Percentiles rank a stretch among this genome's conserved stretches.
These are phyloP conservation scores for Hippocampus zosterae DNA, from an alignment of 2,113 vertebrate species.

Conservation along the genomic window DNA sequence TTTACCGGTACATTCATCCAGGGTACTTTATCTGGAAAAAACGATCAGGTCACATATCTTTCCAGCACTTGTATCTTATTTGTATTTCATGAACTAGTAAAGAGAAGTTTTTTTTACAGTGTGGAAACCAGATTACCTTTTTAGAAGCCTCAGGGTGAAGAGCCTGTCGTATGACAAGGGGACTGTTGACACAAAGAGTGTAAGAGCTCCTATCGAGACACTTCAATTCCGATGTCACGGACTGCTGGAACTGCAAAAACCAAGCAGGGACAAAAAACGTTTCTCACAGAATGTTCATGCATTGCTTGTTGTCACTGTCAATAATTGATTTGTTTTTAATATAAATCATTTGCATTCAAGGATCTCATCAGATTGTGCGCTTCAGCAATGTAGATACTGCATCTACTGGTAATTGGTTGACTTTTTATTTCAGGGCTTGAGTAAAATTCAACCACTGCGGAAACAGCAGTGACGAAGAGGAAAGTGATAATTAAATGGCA, in stretches of 20 bases:
- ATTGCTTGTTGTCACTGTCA: background rate
- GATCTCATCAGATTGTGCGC: background rate
- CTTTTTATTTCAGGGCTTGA: background rate
- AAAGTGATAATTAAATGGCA: conserved; percentile 3
- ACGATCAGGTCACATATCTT: background rate
- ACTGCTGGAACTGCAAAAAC: conserved; percentile 81
- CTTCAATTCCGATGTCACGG: conserved; percentile 84
- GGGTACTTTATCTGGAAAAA: background rate
- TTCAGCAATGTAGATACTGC: background rate
- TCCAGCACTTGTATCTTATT: background rate
- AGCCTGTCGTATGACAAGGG: conserved; percentile 85
- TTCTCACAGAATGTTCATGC: background rate
- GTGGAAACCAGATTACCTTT: conserved; percentile 74
- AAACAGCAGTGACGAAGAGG: conserved; percentile 5
- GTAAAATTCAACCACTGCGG: background rate
- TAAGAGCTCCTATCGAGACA: conserved; percentile 82
- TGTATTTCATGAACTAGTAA: background rate
- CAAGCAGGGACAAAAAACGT: conserved; percentile 6
- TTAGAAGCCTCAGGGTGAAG: conserved; percentile 92
- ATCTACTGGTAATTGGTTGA: background rate
- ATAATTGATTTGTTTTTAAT: background rate
- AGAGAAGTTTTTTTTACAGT: background rate
- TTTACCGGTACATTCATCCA: background rate
- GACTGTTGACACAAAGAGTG: conserved; percentile 86
- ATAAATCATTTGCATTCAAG: background rate